These are phyloP conservation scores for Podarcis raffonei DNA, from an alignment of 2,113 vertebrate genomes.

Conservation along the genomic window DNA sequence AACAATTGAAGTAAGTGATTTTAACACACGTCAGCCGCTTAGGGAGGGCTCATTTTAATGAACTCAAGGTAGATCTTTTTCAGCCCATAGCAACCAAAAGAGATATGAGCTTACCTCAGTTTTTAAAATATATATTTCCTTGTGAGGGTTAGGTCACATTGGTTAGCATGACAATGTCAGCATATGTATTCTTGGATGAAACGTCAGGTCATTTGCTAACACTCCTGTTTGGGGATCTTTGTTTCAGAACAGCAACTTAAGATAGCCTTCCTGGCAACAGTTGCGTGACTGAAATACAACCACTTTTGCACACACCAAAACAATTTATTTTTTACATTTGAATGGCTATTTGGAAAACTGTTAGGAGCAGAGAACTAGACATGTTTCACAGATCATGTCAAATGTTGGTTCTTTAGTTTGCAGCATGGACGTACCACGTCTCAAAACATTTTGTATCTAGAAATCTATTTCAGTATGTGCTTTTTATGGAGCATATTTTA, in stretches of 20 bases:
- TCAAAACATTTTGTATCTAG: background rate
- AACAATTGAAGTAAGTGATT: too few relatives aligned
- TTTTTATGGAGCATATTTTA: background rate
- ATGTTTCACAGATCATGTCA: constrained; percentile 24
- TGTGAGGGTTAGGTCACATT: background rate
- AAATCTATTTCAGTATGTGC: background rate
- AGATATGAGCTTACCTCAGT: too few relatives aligned
- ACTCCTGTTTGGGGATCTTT: constrained; percentile 21
- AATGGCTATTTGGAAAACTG: constrained; percentile 21
- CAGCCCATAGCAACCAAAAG: too few relatives aligned
- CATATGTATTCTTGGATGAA: background rate
- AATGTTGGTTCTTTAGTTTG: constrained; percentile 23
- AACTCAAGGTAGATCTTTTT: too few relatives aligned
- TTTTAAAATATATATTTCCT: too few relatives aligned
- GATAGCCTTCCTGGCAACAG: constrained; percentile 50
- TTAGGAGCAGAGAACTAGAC: constrained; percentile 22
- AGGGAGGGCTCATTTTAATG: too few relatives aligned
- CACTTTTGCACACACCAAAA: constrained; percentile 41
- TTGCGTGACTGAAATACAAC: constrained; percentile 42
- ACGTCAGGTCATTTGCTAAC: background rate
- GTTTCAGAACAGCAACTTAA: constrained; percentile 32
- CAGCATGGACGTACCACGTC: constrained; percentile 21
- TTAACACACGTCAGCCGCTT: too few relatives aligned
- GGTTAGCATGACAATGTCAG: background rate
- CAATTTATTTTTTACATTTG: constrained; percentile 35